These are phyloP conservation scores for Dendrolimus houi DNA, from an alignment of 2,888 invertebrate species.

Conservation along the genomic window DNA sequence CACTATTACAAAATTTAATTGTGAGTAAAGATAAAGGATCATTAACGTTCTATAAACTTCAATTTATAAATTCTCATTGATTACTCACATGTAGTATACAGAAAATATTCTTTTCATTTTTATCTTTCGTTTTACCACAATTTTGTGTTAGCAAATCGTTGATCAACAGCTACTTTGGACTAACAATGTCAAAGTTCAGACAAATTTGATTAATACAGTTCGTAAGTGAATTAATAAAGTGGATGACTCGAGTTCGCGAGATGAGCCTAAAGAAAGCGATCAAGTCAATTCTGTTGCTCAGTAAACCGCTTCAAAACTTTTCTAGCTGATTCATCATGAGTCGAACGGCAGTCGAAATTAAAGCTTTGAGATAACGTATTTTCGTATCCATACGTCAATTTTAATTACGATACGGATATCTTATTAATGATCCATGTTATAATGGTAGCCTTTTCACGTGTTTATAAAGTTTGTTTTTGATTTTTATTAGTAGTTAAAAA, in stretches of 20 bases:
- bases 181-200: conserved; percentile 16
- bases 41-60: too few relatives aligned
- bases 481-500: not conserved
- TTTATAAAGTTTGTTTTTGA: not conserved
- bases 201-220: conserved; percentile 34
- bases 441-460: conserved; percentile 4
- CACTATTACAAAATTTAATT: too few relatives aligned
- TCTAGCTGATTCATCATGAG: conserved; percentile 44
- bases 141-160: not conserved
- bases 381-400: conserved; percentile 46
- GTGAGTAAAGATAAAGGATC: too few relatives aligned
- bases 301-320: conserved; percentile 7
- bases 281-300: conserved; percentile 30
- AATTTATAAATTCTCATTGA: too few relatives aligned
- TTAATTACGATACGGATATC: conserved; percentile 43
- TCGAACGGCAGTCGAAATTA: conserved; percentile 23
- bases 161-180: too few relatives aligned
- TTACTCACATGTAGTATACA: too few relatives aligned
- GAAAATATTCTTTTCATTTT: too few relatives aligned
- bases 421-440: conserved; percentile 26
- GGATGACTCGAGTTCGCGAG: conserved; percentile 30
- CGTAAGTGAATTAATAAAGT: conserved; percentile 33
- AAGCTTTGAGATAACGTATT: conserved; percentile 36
- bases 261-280: conserved; percentile 29
- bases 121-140: too few relatives aligned